These are phyloP conservation scores for Agrilus mali DNA, from an alignment of 2,888 invertebrate genomes.

Conservation along the genomic window DNA sequence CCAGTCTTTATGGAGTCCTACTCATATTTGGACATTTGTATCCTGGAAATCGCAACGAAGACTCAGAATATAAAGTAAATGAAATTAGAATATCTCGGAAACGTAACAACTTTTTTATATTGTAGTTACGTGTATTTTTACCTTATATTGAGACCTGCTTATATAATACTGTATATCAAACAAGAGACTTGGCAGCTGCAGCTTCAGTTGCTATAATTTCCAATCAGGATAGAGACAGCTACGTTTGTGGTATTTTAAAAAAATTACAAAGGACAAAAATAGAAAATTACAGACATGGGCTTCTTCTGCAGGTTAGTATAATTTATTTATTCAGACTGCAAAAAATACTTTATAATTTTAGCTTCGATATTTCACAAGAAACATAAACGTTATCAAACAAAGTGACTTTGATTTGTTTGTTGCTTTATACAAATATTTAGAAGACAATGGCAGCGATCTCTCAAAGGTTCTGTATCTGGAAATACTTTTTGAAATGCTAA, in stretches of 20 bases:
- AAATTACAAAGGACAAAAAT: constrained; percentile 12
- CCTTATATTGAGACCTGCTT: constrained; percentile 52
- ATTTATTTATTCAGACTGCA: too few species aligned
- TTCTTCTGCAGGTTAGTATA: constrained; percentile 47
- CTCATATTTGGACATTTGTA: constrained; percentile 66
- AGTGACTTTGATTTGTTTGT: too few species aligned
- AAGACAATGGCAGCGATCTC: too few species aligned
- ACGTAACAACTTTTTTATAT: constrained; percentile 12
- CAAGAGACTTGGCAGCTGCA: constrained; percentile 58
- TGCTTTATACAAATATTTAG: too few species aligned
- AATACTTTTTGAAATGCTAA: too few species aligned
- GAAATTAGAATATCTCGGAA: background rate
- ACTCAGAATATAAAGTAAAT: constrained; percentile 43
- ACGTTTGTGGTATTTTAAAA: constrained; percentile 8
- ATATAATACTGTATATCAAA: constrained; percentile 51
- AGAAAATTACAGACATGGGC: constrained; percentile 54
- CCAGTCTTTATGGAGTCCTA: constrained; percentile 63
- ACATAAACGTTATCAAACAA: too few species aligned
- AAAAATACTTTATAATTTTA: too few species aligned
- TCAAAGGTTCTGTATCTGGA: too few species aligned
- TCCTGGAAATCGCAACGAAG: constrained; percentile 42
- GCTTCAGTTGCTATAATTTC: constrained; percentile 51
- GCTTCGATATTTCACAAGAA: too few species aligned
- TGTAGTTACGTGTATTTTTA: constrained; percentile 51
- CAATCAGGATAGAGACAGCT: constrained; percentile 16